Base-by-base conservation (phyloP, 2,113 vertebrate species). In the Platysternon megacephalum region DNA sequence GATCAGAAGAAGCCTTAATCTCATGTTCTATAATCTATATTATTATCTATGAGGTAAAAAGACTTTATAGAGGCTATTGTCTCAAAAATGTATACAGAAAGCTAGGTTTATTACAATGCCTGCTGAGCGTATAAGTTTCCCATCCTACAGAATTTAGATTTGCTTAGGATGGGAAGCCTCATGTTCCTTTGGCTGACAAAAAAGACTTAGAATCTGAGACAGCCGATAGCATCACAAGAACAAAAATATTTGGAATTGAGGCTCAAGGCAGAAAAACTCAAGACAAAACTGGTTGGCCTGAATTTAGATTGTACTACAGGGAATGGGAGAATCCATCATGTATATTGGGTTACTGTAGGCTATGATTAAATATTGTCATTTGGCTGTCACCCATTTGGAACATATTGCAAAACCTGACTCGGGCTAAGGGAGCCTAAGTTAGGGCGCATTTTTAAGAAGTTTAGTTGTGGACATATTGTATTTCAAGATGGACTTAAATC, bases 111-210 rank as follows among this genome's bases (percentile, higher is more conserved):
- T 82, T 92, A 55, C 0, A 92, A 88, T 4, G 88, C 87, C 93
- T 95, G 84, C 91, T 87, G 55, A 39, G 86, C 92, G 94, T 56
- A 96, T 88, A 22, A 11, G 35, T 97, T 96, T 93, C 95, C 80
- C 93, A 84, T 11, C 85, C 86, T 96, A 22, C n/a, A 91, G 94
- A 96, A 97, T 94, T 79, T 53, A 95, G 88, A 89, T 89, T 96
- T 91, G 87, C 22, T 86, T 81, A 79, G 82, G 72, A 94, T 89
- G 85, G 94, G 91, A 5, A 52, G 87, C 78, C 90, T 52, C 91
- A 94, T 52, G 22, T 82, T 83, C 82, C 58, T 80, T 48, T 32
- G 53, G 46, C 88, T 97, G 95, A 93, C 90, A 87, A 94, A 76
- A 94, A 11, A n/a, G 95, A 89, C 8, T 65, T 76, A 95, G 91